Conservation (phyloP, 2,888 invertebrate genomes). For the Phragmatobia fuliginosa region DNA sequence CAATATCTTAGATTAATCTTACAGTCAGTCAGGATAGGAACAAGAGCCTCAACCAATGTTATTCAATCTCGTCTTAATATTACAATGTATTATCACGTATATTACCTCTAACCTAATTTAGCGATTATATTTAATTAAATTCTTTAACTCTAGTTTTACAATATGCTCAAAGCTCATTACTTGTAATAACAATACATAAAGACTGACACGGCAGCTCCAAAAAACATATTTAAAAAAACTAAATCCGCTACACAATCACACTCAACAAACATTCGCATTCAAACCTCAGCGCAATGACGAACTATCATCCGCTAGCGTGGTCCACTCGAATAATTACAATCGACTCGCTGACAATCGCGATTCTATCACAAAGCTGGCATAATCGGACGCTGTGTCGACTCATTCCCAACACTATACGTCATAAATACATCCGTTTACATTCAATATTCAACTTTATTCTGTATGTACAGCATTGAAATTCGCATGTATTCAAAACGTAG, state of each 20-base stretch:
- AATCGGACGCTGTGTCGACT: slow-evolving; percentile 81
- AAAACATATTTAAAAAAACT: slow-evolving; percentile 40
- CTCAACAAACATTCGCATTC: slow-evolving; percentile 70
- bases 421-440: slow-evolving; percentile 50
- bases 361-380: slow-evolving; percentile 85
- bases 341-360: slow-evolving; percentile 86
- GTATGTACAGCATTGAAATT: slow-evolving; percentile 26
- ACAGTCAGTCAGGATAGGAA: too few species aligned
- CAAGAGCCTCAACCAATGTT: too few species aligned
- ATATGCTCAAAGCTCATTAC: background rate
- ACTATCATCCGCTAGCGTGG: slow-evolving; percentile 59
- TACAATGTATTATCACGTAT: too few species aligned
- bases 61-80: too few species aligned
- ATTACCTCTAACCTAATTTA: too few species aligned
- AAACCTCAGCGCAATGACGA: slow-evolving; percentile 68
- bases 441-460: slow-evolving; percentile 48
- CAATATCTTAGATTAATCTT: too few species aligned
- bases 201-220: slow-evolving; percentile 21
- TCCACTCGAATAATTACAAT: slow-evolving; percentile 84
- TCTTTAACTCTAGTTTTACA: background rate
- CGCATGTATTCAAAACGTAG: slow-evolving; percentile 31
- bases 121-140: too few species aligned
- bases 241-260: slow-evolving; percentile 49
- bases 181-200: slow-evolving; percentile 5
- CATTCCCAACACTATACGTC: slow-evolving; percentile 62